Conservation (phyloP, 2,888 invertebrate genomes). For the Caenorhabditis uteleia region DNA sequence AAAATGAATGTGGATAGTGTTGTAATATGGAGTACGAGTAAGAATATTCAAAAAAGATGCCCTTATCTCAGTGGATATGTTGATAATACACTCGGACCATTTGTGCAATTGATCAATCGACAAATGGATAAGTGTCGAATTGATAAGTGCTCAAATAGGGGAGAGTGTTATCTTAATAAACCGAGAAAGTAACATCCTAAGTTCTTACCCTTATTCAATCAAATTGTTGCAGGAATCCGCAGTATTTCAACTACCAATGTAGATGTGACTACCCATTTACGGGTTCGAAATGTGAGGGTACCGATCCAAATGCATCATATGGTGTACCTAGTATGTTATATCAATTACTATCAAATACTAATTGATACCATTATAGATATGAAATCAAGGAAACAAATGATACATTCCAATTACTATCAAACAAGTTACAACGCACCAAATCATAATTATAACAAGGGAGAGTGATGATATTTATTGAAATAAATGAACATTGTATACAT, state of each 20-base stretch:
- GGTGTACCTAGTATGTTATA: no score
- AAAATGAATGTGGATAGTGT: slow-evolving; percentile 52
- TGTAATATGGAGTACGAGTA: slow-evolving; percentile 55
- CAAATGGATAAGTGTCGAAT: slow-evolving; percentile 24
- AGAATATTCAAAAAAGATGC: slow-evolving; percentile 44
- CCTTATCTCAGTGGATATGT: slow-evolving; percentile 35
- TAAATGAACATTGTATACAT: no score
- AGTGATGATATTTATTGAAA: no score
- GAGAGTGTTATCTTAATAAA: slow-evolving; percentile 28
- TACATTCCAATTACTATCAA: no score
- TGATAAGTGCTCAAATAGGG: slow-evolving; percentile 13
- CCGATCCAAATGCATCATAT: no score
- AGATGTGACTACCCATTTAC: slow-evolving; percentile 26
- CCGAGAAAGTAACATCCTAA: background rate
- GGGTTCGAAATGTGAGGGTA: slow-evolving; percentile 16
- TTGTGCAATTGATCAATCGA: slow-evolving; percentile 10
- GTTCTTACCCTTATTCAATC: background rate
- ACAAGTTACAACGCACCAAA: no score
- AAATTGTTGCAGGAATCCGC: slow-evolving; percentile 19
- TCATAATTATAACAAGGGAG: no score
- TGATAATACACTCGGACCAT: slow-evolving; percentile 37
- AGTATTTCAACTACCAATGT: slow-evolving; percentile 16
- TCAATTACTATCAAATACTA: no score
- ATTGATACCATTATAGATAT: no score
- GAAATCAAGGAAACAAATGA: no score